Base-by-base conservation (phyloP, 2,888 invertebrate genomes). In the Drosophila eohydei region DNA sequence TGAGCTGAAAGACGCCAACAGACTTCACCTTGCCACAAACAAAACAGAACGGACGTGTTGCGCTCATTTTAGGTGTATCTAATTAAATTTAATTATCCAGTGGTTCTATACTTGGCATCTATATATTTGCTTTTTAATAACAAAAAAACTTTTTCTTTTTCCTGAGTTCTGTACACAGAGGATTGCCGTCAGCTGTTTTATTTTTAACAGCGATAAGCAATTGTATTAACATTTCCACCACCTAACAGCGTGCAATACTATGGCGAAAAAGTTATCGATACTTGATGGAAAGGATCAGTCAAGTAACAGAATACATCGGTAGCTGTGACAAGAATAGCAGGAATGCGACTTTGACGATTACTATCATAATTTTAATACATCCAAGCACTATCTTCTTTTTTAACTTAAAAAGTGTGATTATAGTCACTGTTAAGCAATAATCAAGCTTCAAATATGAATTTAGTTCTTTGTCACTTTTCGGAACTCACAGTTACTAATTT, bases 1-100 rank as follows among this genome's bases (percentile, higher is more conserved):
- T 61, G 16, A 88, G 78, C 69, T 88, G 83, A 52, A 80, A 78
- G 28, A 74, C 86, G 26, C 86, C 88, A 54, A 85, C 88, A 9
- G 88, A 63, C 65, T 84, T 88, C 1, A 70, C 34, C 57, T 88
- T 84, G 21, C 83, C 83, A 60, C 83, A 84, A 55, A 84, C 78
- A 46, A 84, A 84, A 71, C 83, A 84, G 57, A 83, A 78, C 7
- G 75, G 78, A 6, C 88, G 73, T 16, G 62, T 30, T 52, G 62
- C 8, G 30, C 61, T 77, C 76, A 77, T 77, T 41, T n/a, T 52
- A 14, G 6, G 3, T 11, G 3, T 30, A n/a, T 7, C 6, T 60
- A 16, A 16, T 67, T 5, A 28, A 34, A 34, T 21, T 16, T 2
- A 30, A 16, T 32, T 38, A 8, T 32, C 2, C 11, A n/a, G n/a